Evolutionary conservation across 2,888 invertebrate species (phyloP).

Genomic region (Cheilosia vulpina): DNA sequence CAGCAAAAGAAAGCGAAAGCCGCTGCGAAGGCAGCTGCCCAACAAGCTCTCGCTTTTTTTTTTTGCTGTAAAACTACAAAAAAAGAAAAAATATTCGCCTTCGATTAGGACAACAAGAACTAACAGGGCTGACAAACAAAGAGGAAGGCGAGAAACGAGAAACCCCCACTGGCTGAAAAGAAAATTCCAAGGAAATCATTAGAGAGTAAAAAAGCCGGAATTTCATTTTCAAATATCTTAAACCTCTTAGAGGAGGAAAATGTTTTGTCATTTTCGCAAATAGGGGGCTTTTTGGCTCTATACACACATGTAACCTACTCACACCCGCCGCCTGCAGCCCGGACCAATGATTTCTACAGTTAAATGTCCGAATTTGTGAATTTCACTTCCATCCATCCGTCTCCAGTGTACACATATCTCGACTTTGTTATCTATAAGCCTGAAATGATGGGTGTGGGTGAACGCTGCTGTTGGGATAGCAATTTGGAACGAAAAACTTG

Average conservation of each 20-base stretch:
- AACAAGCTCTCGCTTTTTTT: conserved; percentile 54
- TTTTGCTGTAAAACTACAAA: conserved; percentile 32
- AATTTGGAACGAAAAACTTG: conserved; percentile 62
- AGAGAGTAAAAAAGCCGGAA: conserved; percentile 71
- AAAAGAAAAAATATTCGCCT: conserved; percentile 46
- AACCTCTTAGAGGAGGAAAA: conserved; percentile 72
- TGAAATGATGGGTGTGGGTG: conserved; percentile 22
- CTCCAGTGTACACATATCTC: conserved; percentile 6
- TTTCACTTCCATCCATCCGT: conserved; percentile 48
- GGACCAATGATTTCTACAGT: conserved; percentile 49
- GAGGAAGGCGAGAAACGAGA: conserved; percentile 15
- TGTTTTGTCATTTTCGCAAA: conserved; percentile 70
- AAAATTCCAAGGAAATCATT: conserved; percentile 73
- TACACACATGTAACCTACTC: conserved; percentile 4
- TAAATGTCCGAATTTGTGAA: conserved; percentile 59
- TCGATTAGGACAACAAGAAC: conserved; percentile 72
- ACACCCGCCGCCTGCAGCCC: not conserved
- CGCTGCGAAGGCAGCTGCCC: conserved; percentile 45
- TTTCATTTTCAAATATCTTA: conserved; percentile 75
- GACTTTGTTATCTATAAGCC: conserved; percentile 46
- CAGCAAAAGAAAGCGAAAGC: conserved; percentile 47
- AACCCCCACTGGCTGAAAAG: conserved; percentile 14
- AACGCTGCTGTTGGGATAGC: conserved; percentile 38
- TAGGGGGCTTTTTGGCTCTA: conserved; percentile 52
- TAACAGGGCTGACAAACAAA: conserved; percentile 55